A percentile compares a stretch with the other conserved stretches of the same genome.
phyloP scores from a whole-genome alignment of 2,797 vertebrate genomes.

The Thaleichthys pacificus region DNA sequence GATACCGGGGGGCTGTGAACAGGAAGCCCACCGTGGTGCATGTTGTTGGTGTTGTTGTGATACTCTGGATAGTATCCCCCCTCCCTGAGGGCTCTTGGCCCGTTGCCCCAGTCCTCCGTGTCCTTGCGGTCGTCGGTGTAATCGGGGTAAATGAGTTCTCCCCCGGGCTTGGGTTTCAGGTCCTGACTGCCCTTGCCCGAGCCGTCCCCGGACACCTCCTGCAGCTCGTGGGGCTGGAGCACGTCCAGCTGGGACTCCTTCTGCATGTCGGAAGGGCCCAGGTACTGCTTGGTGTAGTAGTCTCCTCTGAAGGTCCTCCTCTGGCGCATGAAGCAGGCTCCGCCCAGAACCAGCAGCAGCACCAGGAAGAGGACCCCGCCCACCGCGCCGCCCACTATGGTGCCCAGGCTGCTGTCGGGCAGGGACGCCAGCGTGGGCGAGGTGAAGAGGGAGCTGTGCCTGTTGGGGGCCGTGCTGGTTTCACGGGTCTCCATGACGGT shows the following conservation, averaged over 20 bases:
- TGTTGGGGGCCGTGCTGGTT: slow-evolving; percentile 78
- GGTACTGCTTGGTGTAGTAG: slow-evolving; percentile 99
- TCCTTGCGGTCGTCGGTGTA: slow-evolving; percentile 89
- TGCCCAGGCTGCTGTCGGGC: slow-evolving; percentile 85
- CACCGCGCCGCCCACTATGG: slow-evolving; percentile 85
- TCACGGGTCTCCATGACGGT: slow-evolving; percentile 67
- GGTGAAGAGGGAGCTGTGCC: slow-evolving; percentile 75
- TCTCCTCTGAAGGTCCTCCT: slow-evolving; percentile 95
- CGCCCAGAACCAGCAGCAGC: slow-evolving; percentile 83
- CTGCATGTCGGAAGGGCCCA: slow-evolving; percentile 95
- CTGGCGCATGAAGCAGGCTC: slow-evolving; percentile 85
- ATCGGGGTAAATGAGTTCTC: slow-evolving; percentile 89
- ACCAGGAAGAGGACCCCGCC: slow-evolving; percentile 89
- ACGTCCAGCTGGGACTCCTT: slow-evolving; percentile 96
- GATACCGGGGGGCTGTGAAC: slow-evolving; percentile 64
- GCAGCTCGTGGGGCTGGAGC: slow-evolving; percentile 92
- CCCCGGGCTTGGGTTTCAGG: slow-evolving; percentile 73
- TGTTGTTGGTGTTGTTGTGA: slow-evolving; percentile 73
- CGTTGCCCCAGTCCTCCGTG: slow-evolving; percentile 83
- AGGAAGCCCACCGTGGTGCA: slow-evolving; percentile 75
- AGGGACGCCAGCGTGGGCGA: slow-evolving; percentile 84
- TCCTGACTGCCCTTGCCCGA: slow-evolving; percentile 77
- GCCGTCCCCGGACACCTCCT: slow-evolving; percentile 80
- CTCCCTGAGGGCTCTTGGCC: slow-evolving; percentile 76
- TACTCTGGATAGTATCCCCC: slow-evolving; percentile 71